A percentile compares a stretch with the other conserved stretches of the same genome.
phyloP scores from a whole-genome alignment of 2,888 invertebrate genomes.

The Sinodicranocentrus sp. region DNA sequence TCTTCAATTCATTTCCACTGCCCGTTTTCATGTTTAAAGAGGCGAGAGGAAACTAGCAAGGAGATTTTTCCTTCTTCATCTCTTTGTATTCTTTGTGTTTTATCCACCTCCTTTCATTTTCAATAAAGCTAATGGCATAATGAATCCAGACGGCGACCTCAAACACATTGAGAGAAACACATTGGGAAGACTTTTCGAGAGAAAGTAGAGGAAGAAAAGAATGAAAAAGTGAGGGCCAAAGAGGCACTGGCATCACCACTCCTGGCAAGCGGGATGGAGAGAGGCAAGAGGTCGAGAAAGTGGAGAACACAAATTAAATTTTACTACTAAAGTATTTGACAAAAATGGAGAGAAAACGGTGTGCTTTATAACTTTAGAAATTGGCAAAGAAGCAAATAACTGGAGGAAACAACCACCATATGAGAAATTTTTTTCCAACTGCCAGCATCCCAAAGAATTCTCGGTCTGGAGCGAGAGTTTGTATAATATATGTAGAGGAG shows the following conservation, averaged over 20 bases:
- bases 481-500: constrained; percentile 10
- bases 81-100: constrained; percentile 24
- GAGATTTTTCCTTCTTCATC: constrained; percentile 2
- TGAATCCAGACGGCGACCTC: constrained; percentile 54
- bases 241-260: constrained; percentile 32
- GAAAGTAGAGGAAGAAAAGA: constrained; percentile 25
- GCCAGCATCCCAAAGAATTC: background rate
- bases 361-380: constrained; percentile 64
- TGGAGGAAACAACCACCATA: constrained; percentile 8
- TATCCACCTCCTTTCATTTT: constrained; percentile 57
- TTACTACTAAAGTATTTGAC: constrained; percentile 68
- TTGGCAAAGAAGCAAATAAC: constrained; percentile 65
- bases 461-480: constrained; percentile 32
- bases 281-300: constrained; percentile 56
- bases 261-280: constrained; percentile 24
- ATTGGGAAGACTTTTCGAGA: constrained; percentile 5
- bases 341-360: constrained; percentile 67
- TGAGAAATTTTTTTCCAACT: background rate
- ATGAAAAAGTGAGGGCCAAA: constrained; percentile 53
- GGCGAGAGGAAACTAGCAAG: constrained; percentile 14
- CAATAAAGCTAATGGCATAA: constrained; percentile 44
- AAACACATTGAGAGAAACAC: constrained; percentile 38
- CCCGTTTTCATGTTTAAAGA: constrained; percentile 46
- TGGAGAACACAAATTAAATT: constrained; percentile 66
- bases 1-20: constrained; percentile 35